Evolutionary conservation across 2,888 invertebrate genomes (phyloP).

Genomic region (Drosophila greeni): DNA sequence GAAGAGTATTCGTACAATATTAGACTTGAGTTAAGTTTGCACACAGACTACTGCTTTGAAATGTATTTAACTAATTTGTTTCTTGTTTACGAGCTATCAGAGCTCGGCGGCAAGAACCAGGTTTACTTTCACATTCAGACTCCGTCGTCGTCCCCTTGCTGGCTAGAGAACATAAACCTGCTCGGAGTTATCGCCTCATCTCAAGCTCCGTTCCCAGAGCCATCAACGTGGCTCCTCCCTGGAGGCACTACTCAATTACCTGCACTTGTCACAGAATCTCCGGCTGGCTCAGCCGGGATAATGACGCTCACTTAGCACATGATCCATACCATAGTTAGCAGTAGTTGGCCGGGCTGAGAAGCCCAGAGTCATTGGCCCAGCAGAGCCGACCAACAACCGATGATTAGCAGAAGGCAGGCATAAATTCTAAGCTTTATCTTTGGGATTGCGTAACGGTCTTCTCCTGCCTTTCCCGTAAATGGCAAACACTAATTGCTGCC

Average conservation of each 20-base stretch:
- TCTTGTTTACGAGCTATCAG: neutral
- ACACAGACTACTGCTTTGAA: neutral
- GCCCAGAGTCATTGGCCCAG: slow-evolving; percentile 21
- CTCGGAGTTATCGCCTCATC: slow-evolving; percentile 21
- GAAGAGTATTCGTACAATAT: neutral
- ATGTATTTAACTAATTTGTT: neutral
- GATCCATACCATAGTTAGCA: slow-evolving; percentile 46
- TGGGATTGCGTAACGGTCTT: slow-evolving; percentile 41
- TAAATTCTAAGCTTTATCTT: slow-evolving; percentile 33
- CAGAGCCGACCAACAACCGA: neutral
- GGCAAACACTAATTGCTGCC: slow-evolving; percentile 40
- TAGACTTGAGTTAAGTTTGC: neutral
- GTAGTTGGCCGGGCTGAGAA: slow-evolving; percentile 3
- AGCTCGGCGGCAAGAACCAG: neutral
- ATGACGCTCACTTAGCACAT: slow-evolving; percentile 70
- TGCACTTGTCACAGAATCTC: slow-evolving; percentile 42
- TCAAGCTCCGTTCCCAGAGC: slow-evolving; percentile 19
- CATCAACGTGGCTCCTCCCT: slow-evolving; percentile 43
- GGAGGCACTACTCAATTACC: slow-evolving; percentile 35
- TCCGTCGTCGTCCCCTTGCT: neutral
- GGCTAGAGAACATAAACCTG: slow-evolving; percentile 23
- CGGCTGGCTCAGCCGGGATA: slow-evolving; percentile 55
- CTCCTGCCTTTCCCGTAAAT: slow-evolving; percentile 21
- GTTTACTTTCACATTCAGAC: slow-evolving; percentile 26
- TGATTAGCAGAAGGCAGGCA: slow-evolving; percentile 21